Evolutionary conservation across 1,140 invertebrate species (phyloP).

Genomic region (Drosophila orena): DNA sequence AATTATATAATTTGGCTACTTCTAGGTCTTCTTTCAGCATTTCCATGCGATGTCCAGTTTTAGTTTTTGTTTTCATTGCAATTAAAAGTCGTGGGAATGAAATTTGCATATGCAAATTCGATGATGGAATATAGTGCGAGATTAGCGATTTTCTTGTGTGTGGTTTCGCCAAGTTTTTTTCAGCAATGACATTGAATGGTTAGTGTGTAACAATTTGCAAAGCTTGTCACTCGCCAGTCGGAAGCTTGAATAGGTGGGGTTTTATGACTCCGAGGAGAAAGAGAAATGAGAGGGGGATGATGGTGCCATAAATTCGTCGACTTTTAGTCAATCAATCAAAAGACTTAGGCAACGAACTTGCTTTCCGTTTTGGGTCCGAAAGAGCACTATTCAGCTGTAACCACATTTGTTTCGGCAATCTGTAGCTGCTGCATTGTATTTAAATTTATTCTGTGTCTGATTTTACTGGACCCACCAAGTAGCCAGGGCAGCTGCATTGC

Average conservation of each 20-base stretch:
- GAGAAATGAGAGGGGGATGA: conserved; percentile 21
- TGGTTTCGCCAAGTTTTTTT: conserved; percentile 10
- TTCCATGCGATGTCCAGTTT: conserved; percentile 14
- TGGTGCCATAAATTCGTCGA: conserved; percentile 25
- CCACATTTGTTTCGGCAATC: conserved; percentile 47
- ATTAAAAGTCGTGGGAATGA: conserved; percentile 79
- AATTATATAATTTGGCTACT: conserved; percentile 48
- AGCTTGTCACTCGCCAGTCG: conserved; percentile 52
- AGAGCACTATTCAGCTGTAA: conserved; percentile 5
- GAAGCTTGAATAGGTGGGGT: conserved; percentile 36
- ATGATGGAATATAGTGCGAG: conserved; percentile 49
- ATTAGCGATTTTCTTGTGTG: conserved; percentile 41
- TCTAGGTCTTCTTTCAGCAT: conserved; percentile 50
- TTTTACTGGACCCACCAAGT: conserved; percentile 45
- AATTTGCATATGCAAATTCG: conserved; percentile 75
- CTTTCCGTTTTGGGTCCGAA: conserved; percentile 6
- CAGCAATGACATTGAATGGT: conserved; percentile 63
- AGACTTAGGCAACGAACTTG: conserved; percentile 71
- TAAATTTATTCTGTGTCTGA: conserved; percentile 66
- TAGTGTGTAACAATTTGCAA: conserved; percentile 54
- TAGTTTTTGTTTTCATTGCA: conserved; percentile 40
- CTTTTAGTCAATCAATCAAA: conserved; percentile 44
- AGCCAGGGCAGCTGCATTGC: conserved; percentile 29
- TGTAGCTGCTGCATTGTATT: conserved; percentile 67
- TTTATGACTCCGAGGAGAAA: conserved; percentile 23